Percentiles rank a stretch among this genome's conserved stretches.
These are phyloP conservation scores for Tortricodes alternella DNA, from an alignment of 2,888 invertebrate species.

Conservation along the genomic window DNA sequence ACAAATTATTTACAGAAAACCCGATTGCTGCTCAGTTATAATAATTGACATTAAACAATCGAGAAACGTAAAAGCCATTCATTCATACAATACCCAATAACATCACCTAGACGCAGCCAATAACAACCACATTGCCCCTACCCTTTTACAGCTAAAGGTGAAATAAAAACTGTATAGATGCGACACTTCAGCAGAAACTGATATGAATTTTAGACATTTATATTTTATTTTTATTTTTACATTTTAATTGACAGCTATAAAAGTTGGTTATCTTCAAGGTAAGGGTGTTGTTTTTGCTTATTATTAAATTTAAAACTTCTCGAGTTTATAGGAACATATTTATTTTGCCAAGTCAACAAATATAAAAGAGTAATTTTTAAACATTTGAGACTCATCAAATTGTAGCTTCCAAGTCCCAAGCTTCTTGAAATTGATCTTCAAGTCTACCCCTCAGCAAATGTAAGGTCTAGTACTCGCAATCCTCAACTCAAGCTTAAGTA, in stretches of 20 bases:
- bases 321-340: no score
- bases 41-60: not conserved
- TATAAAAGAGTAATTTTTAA: no score
- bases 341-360: no score
- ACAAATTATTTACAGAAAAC: no score
- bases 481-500: conserved; percentile 61
- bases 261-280: no score
- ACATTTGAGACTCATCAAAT: no score
- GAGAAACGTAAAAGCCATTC: conserved; percentile 5
- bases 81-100: conserved; percentile 1
- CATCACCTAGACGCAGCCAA: conserved; percentile 3
- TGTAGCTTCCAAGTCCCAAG: not conserved
- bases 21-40: no score
- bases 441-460: conserved; percentile 35
- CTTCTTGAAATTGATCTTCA: not conserved
- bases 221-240: not conserved
- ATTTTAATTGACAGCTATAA: no score
- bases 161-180: not conserved
- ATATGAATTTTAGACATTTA: not conserved
- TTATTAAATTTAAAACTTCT: no score
- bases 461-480: conserved; percentile 39
- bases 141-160: not conserved
- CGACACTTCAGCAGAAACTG: not conserved
- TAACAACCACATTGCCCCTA: conserved; percentile 19
- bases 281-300: no score